A percentile compares a stretch with the other conserved stretches of the same genome.
These are phyloP conservation scores for Tonatia bakeri DNA, from an alignment of 2,113 vertebrate genomes.

Conservation along the genomic window DNA sequence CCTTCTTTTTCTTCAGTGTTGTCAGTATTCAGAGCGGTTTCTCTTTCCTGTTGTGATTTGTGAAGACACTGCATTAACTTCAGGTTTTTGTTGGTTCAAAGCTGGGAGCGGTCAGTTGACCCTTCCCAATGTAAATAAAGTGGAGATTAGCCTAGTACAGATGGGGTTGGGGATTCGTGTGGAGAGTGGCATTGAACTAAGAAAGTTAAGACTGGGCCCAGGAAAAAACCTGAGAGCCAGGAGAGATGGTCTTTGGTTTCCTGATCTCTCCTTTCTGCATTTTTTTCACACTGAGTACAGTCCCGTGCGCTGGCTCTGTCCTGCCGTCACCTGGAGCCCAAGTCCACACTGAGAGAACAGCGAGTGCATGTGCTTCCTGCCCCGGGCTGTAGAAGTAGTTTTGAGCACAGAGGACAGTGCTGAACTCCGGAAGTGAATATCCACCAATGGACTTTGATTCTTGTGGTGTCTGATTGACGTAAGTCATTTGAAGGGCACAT, in stretches of 20 bases:
- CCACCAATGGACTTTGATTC: background rate
- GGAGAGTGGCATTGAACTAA: background rate
- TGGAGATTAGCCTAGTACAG: background rate
- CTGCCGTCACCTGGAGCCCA: background rate
- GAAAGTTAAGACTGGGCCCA: background rate
- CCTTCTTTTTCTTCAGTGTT: background rate
- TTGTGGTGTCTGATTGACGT: background rate
- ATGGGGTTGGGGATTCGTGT: background rate
- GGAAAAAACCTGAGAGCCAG: background rate
- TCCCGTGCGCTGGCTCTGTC: background rate
- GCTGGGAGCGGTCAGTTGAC: background rate
- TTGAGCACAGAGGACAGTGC: background rate
- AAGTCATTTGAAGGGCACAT: background rate
- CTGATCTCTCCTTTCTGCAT: no score
- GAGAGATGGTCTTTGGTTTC: background rate
- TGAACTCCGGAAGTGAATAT: background rate
- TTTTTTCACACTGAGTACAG: background rate
- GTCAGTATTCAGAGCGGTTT: background rate
- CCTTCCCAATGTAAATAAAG: background rate
- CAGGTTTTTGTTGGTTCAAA: background rate
- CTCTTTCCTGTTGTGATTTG: background rate
- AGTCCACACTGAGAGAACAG: background rate
- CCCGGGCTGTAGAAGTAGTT: background rate
- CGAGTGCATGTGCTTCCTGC: background rate
- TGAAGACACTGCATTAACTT: background rate